Evolutionary conservation across 1,140 invertebrate genomes (phyloP).

Genomic region (Apocrypta bakeri): DNA sequence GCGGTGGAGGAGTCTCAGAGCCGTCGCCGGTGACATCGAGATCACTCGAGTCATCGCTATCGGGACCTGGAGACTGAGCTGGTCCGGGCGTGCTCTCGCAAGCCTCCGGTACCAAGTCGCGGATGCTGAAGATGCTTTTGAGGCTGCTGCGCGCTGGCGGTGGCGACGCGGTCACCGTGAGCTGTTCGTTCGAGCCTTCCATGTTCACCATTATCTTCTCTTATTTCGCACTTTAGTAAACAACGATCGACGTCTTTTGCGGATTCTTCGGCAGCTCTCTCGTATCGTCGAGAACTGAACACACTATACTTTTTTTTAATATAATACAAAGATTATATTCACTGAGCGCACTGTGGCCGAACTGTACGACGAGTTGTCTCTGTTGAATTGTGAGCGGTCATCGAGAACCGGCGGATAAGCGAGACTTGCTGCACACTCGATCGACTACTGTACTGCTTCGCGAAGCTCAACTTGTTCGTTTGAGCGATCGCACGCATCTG

Average conservation of each 20-base stretch:
- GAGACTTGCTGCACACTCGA: background rate
- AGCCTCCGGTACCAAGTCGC: constrained; percentile 81
- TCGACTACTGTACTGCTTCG: background rate
- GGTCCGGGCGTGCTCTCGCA: constrained; percentile 71
- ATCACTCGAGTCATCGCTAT: constrained; percentile 79
- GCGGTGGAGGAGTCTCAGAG: constrained; percentile 77
- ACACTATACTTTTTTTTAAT: background rate
- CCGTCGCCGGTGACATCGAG: constrained; percentile 82
- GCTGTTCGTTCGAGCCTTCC: constrained; percentile 69
- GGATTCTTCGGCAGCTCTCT: too few species aligned
- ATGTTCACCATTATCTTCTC: constrained; percentile 75
- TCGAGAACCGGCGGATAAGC: background rate
- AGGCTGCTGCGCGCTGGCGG: constrained; percentile 77
- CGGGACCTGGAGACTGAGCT: constrained; percentile 66
- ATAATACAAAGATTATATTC: too few species aligned
- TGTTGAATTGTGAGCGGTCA: background rate
- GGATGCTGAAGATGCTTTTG: constrained; percentile 84
- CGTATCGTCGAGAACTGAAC: background rate
- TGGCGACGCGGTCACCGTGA: constrained; percentile 71
- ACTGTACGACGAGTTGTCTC: too few species aligned
- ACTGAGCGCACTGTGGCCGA: too few species aligned
- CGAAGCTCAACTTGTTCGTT: constrained; percentile 24
- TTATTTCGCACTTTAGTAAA: background rate
- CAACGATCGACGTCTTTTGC: background rate
- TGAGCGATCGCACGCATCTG: constrained; percentile 57